phyloP scores from a whole-genome alignment of 35 echinoderm and acorn worm species.

The Ophiothrix spiculata region DNA sequence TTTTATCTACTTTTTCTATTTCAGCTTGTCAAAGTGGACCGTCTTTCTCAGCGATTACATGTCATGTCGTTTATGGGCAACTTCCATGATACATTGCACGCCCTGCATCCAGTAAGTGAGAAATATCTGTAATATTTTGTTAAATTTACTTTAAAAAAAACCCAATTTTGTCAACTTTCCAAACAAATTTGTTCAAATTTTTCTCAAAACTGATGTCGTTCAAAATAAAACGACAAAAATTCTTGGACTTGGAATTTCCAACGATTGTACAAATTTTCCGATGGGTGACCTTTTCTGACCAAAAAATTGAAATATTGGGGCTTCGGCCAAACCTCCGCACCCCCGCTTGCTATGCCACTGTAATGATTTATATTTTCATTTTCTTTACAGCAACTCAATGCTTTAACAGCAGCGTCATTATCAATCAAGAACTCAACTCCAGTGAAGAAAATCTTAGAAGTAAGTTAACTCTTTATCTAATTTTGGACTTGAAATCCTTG shows the following conservation, averaged over 20 bases:
- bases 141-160: too few species aligned
- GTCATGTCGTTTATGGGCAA: conserved; percentile 94
- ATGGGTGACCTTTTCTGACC: not conserved
- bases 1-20: conserved; percentile 14
- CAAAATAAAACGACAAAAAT: too few species aligned
- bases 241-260: not conserved
- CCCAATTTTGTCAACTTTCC: too few species aligned
- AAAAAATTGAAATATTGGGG: not conserved
- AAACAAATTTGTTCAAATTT: too few species aligned
- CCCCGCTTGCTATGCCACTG: too few species aligned
- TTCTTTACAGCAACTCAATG: conserved; percentile 85
- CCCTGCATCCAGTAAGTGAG: conserved; percentile 72
- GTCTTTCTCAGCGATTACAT: conserved; percentile 59
- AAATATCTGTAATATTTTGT: not conserved
- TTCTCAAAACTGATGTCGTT: too few species aligned
- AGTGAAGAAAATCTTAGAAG: conserved; percentile 87
- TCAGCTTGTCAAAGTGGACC: conserved; percentile 70
- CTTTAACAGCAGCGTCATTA: conserved; percentile 81
- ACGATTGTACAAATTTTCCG: too few species aligned
- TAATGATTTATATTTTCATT: not conserved
- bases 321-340: too few species aligned
- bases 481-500: too few species aligned
- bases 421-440: conserved; percentile 74
- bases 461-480: conserved; percentile 16
- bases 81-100: conserved; percentile 67